These are phyloP conservation scores for Hypomesus transpacificus DNA, from an alignment of 2,113 vertebrate species.

Conservation along the genomic window DNA sequence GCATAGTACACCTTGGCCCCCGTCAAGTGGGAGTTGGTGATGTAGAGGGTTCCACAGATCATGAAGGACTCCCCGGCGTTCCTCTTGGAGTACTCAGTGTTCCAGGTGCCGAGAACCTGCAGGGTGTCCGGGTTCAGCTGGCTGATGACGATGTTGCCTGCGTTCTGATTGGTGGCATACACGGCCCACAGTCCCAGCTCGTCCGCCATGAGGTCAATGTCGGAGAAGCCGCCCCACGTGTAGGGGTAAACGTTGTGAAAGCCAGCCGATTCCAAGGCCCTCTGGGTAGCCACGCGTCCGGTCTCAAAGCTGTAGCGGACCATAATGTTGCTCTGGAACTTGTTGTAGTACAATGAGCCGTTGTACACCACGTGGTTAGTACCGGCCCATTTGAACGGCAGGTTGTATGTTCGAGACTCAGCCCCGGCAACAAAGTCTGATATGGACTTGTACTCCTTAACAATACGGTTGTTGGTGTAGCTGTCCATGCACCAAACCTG, in stretches of 20 bases:
- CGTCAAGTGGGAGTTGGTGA: slow-evolving; percentile 96
- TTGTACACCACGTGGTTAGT: slow-evolving; percentile 98
- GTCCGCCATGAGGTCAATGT: slow-evolving; percentile 98
- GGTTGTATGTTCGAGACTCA: slow-evolving; percentile 92
- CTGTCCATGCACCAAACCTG: slow-evolving; percentile 99
- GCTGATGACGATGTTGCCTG: slow-evolving; percentile 96
- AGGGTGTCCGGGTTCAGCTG: slow-evolving; percentile 88
- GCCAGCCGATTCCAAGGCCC: slow-evolving; percentile 91
- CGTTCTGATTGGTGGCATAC: slow-evolving; percentile 97
- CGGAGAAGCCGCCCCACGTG: slow-evolving; percentile 97
- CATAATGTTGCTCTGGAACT: slow-evolving; percentile 97
- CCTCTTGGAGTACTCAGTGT: slow-evolving; percentile 95
- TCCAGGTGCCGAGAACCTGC: slow-evolving; percentile 91
- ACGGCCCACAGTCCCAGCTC: slow-evolving; percentile 96
- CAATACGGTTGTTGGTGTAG: slow-evolving; percentile 97
- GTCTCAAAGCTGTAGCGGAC: slow-evolving; percentile 94
- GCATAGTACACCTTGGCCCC: slow-evolving; percentile 98
- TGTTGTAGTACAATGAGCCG: slow-evolving; percentile 97
- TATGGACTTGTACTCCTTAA: slow-evolving; percentile 91
- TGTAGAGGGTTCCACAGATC: slow-evolving; percentile 97
- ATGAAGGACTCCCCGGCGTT: slow-evolving; percentile 98
- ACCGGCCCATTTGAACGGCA: slow-evolving; percentile 98
- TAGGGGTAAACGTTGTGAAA: slow-evolving; percentile 98
- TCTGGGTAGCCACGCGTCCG: slow-evolving; percentile 86
- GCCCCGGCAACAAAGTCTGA: slow-evolving; percentile 88